Evolutionary conservation across 2,888 invertebrate genomes (phyloP).

Genomic region (Platycnemis pennipes): DNA sequence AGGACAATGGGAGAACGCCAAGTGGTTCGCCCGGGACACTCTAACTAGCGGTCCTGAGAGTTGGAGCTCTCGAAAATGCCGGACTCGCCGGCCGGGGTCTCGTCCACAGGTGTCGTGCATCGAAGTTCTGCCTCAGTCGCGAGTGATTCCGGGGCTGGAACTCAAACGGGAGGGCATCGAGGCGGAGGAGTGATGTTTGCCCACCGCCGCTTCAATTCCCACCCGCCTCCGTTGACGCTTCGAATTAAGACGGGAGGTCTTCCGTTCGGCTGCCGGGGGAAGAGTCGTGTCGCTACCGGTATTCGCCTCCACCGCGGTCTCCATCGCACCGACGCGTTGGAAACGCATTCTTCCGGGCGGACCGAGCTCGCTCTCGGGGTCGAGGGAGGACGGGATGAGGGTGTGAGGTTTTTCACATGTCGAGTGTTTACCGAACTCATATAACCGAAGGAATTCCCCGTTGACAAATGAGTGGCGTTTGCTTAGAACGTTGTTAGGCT

Average conservation of each 20-base stretch:
- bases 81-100: not conserved
- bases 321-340: not conserved
- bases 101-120: slow-evolving; percentile 22
- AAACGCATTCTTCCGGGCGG: not conserved
- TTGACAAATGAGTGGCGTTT: slow-evolving; percentile 16
- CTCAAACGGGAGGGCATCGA: not conserved
- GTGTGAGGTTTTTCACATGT: not conserved
- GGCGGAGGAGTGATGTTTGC: slow-evolving; percentile 16
- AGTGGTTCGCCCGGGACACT: not conserved
- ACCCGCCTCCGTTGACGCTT: slow-evolving; percentile 53
- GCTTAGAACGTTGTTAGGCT: not conserved
- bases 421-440: slow-evolving; percentile 7
- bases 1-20: not conserved
- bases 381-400: not conserved
- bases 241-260: slow-evolving; percentile 47
- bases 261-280: not conserved
- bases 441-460: slow-evolving; percentile 12
- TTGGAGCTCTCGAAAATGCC: not conserved
- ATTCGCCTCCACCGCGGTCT: not conserved
- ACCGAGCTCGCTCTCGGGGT: not conserved
- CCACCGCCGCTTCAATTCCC: not conserved
- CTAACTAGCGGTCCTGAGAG: slow-evolving; percentile 7
- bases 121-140: not conserved
- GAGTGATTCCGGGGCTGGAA: not conserved
- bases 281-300: slow-evolving; percentile 38